A percentile compares a stretch with the other conserved stretches of the same genome.
Evolutionary conservation across 2,113 vertebrate species (phyloP).

Genomic region (Crotalus helleri): DNA sequence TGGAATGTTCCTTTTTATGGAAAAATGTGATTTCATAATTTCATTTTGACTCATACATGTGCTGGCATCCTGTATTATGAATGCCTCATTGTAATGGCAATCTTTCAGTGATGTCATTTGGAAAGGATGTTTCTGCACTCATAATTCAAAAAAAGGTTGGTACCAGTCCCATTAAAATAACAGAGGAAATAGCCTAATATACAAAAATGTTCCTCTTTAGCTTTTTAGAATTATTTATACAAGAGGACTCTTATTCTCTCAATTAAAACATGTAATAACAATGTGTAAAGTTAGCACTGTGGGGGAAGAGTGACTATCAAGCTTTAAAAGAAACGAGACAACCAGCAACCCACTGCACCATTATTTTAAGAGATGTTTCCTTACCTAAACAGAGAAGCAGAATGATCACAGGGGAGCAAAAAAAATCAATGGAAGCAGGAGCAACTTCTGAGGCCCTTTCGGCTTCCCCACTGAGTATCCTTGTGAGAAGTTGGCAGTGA

Average conservation of each 20-base stretch:
- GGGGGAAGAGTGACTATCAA: slow-evolving; percentile 4
- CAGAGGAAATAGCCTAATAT: slow-evolving; percentile 51
- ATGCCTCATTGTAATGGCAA: slow-evolving; percentile 59
- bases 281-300: neutral
- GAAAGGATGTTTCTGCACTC: slow-evolving; percentile 62
- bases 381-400: no score
- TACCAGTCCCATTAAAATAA: slow-evolving; percentile 57
- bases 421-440: no score
- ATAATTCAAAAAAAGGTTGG: slow-evolving; percentile 67
- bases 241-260: slow-evolving; percentile 21
- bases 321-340: neutral
- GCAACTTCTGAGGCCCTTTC: no score
- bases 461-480: no score
- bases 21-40: slow-evolving; percentile 57
- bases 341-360: no score
- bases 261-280: slow-evolving; percentile 20
- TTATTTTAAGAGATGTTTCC: no score
- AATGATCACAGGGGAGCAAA: no score
- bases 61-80: slow-evolving; percentile 59
- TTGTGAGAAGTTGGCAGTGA: neutral
- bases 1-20: slow-evolving; percentile 39
- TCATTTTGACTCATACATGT: slow-evolving; percentile 63
- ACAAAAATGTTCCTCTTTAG: slow-evolving; percentile 41
- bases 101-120: slow-evolving; percentile 66
- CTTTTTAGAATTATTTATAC: slow-evolving; percentile 48